phyloP scores from a whole-genome alignment of 2,113 vertebrate genomes.

The Lamprotornis superbus region DNA sequence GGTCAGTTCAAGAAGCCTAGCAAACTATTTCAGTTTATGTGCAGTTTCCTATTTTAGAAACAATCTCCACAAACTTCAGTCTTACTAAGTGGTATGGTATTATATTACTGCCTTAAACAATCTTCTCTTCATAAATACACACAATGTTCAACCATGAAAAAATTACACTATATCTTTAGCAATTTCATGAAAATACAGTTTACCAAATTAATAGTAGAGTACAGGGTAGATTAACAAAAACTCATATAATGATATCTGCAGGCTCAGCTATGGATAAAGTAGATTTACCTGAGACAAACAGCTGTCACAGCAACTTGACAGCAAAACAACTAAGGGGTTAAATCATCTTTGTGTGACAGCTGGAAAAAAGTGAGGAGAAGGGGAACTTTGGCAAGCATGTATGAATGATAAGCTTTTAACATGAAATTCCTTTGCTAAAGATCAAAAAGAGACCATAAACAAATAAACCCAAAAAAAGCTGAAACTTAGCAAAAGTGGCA shows the following conservation, averaged over 20 bases:
- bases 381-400: neutral
- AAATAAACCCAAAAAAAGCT: neutral
- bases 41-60: neutral
- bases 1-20: neutral
- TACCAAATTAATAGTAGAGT: neutral
- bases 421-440: neutral
- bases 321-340: constrained; percentile 7
- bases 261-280: neutral
- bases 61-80: neutral
- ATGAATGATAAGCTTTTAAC: neutral
- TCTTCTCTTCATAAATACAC: neutral
- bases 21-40: neutral
- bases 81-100: neutral
- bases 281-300: neutral
- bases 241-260: neutral
- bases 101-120: neutral
- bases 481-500: neutral
- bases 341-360: neutral
- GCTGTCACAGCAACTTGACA: neutral
- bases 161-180: neutral
- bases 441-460: neutral
- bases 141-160: neutral
- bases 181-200: neutral
- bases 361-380: neutral
- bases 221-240: neutral